Evolutionary conservation across 37 sponge, comb jelly and placozoan genomes (phyloP).

Genomic region (Ephydatia muelleri): DNA sequence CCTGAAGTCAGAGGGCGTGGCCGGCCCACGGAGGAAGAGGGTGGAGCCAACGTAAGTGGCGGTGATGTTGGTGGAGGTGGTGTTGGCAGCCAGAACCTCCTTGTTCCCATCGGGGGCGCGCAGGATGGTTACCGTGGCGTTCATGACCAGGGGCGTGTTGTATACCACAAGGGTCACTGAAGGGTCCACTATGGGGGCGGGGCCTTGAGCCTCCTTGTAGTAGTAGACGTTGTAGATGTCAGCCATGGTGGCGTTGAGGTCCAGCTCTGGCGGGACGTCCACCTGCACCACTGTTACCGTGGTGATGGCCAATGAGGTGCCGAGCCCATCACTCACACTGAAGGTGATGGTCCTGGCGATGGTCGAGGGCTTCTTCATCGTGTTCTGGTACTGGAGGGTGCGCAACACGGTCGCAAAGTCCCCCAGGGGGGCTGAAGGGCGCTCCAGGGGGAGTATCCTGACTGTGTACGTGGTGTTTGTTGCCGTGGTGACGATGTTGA

Average conservation of each 20-base stretch:
- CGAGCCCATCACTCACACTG: constrained; percentile 44
- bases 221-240: constrained; percentile 41
- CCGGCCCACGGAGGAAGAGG: constrained; percentile 77
- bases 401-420: constrained; percentile 59
- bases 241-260: constrained; percentile 48
- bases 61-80: constrained; percentile 39
- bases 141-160: constrained; percentile 28
- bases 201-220: constrained; percentile 79
- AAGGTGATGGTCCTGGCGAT: constrained; percentile 37
- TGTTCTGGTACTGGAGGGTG: constrained; percentile 74
- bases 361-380: constrained; percentile 75
- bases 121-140: constrained; percentile 45
- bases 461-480: not conserved
- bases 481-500: constrained; percentile 18
- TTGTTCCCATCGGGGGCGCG: constrained; percentile 57
- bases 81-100: constrained; percentile 66
- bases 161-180: constrained; percentile 66
- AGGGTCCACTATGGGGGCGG: constrained; percentile 11
- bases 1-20: constrained; percentile 59
- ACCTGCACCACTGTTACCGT: constrained; percentile 54
- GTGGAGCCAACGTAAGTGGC: constrained; percentile 16
- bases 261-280: constrained; percentile 86
- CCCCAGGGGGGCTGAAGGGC: constrained; percentile 50
- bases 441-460: not conserved
- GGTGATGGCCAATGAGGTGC: constrained; percentile 6